Percentiles rank a stretch among this genome's conserved stretches.
These are phyloP conservation scores for Drosophila tani DNA, from an alignment of 1,140 invertebrate genomes.

Conservation along the genomic window DNA sequence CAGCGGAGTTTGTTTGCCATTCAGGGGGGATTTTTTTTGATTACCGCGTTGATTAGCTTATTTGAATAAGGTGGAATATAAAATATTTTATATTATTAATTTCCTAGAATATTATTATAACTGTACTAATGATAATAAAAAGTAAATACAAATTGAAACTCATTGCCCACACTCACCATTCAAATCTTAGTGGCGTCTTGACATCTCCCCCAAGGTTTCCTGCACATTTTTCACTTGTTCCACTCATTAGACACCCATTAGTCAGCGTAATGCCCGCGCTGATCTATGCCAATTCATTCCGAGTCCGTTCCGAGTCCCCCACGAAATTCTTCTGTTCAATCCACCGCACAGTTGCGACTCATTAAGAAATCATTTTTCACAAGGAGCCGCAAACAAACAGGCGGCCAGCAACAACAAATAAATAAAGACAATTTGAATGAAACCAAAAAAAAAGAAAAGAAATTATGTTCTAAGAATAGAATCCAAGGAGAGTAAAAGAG, in stretches of 20 bases:
- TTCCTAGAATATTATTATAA: too few relatives aligned
- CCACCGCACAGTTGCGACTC: slow-evolving; percentile 44
- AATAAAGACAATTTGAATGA: slow-evolving; percentile 44
- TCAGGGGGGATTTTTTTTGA: too few relatives aligned
- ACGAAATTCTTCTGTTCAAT: slow-evolving; percentile 19
- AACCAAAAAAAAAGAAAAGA: background rate
- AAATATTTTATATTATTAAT: too few relatives aligned
- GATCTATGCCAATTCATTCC: slow-evolving; percentile 41
- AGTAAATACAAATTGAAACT: background rate
- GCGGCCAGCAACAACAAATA: slow-evolving; percentile 29
- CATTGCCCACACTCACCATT: background rate
- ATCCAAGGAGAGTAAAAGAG: background rate
- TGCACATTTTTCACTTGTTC: slow-evolving; percentile 26
- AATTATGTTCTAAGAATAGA: slow-evolving; percentile 34
- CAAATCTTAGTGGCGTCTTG: background rate
- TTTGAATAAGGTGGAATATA: too few relatives aligned
- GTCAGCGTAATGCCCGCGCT: slow-evolving; percentile 35
- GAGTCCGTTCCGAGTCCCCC: background rate
- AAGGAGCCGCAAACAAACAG: slow-evolving; percentile 39
- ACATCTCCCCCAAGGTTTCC: background rate
- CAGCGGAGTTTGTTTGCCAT: too few relatives aligned
- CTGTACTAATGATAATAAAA: background rate
- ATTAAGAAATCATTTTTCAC: slow-evolving; percentile 65
- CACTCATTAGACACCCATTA: slow-evolving; percentile 42
- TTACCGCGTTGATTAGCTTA: too few relatives aligned